phyloP scores from a whole-genome alignment of 2,888 invertebrate genomes.

The Eilema sororculum region DNA sequence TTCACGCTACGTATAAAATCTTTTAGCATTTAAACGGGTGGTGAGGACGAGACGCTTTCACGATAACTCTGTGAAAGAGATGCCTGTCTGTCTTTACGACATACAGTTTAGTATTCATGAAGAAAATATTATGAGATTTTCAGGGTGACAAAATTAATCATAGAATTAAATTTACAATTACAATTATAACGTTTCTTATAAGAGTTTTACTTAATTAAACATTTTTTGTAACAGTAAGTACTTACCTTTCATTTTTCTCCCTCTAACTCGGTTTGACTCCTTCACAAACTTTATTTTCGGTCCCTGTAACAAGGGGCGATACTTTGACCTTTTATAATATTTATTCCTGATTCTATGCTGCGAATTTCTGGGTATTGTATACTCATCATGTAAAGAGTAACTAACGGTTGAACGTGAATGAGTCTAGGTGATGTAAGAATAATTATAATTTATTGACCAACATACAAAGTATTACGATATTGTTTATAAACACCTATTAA shows the following conservation, averaged over 20 bases:
- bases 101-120: constrained; percentile 17
- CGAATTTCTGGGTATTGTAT: neutral
- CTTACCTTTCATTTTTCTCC: neutral
- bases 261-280: neutral
- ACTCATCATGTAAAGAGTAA: neutral
- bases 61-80: constrained; percentile 31
- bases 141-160: neutral
- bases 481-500: too few species aligned
- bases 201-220: neutral
- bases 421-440: neutral
- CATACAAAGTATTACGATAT: too few species aligned
- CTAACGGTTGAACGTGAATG: neutral
- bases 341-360: neutral
- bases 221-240: too few species aligned
- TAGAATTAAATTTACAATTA: neutral
- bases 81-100: constrained; percentile 28
- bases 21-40: constrained; percentile 49
- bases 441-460: too few species aligned
- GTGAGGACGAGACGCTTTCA: constrained; percentile 34
- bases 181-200: too few species aligned
- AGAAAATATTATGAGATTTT: neutral
- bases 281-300: neutral
- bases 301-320: neutral
- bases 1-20: constrained; percentile 58
- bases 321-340: neutral